Evolutionary conservation across 2,113 vertebrate species (phyloP).

Genomic region (Gopherus evgoodei): DNA sequence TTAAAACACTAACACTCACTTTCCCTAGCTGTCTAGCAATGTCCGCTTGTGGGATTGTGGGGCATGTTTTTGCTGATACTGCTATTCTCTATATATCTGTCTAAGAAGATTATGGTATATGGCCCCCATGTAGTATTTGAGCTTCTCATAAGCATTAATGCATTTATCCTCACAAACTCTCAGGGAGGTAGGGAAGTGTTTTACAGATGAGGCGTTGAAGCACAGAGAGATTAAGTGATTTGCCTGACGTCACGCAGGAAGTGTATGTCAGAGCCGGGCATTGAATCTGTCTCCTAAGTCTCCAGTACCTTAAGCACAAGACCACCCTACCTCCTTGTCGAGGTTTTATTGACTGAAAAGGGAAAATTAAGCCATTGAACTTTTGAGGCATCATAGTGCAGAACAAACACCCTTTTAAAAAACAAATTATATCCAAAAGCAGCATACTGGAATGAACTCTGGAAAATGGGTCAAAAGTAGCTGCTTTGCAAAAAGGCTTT

Average conservation of each 20-base stretch:
- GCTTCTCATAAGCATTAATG: background rate
- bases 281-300: background rate
- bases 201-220: slow-evolving; percentile 18
- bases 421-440: background rate
- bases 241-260: slow-evolving; percentile 12
- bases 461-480: slow-evolving; percentile 4
- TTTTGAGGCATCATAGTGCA: background rate
- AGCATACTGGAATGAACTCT: background rate
- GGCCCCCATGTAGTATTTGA: background rate
- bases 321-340: background rate
- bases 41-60: background rate
- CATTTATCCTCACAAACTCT: background rate
- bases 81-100: background rate
- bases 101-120: background rate
- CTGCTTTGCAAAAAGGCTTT: slow-evolving; percentile 27
- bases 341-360: slow-evolving; percentile 31
- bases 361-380: background rate
- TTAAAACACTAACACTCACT: background rate
- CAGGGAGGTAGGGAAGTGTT: background rate
- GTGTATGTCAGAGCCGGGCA: background rate
- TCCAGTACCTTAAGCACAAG: background rate
- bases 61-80: background rate
- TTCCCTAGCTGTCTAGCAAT: background rate
- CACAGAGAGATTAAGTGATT: background rate
- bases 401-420: background rate